Evolutionary conservation across 2,888 invertebrate genomes (phyloP), one percentile per base, ranked within the genome.

Genomic region (Slavum lentiscoides): DNA sequence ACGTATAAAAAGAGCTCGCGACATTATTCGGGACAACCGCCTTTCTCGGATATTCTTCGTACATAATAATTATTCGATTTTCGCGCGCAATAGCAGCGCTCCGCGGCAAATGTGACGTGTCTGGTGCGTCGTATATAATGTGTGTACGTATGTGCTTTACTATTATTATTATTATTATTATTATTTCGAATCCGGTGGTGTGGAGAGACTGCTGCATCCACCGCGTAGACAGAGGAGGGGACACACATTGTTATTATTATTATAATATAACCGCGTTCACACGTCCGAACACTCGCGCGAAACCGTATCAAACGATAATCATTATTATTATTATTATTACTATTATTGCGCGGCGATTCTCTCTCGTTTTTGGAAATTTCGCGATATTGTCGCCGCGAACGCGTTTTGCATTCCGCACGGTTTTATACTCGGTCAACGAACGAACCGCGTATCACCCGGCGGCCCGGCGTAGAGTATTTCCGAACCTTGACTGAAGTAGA

Each of bases 31-130:
- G 30, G 1, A 30, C 6, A 19, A 13, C 19, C 58, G 58, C n/a
- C 55, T 58, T 67, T 67, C 75, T 58, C 13, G 67, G 66, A 19
- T 55, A 37, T 55, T 55, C 58, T 5, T 17, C 15, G 9, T 5
- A 61, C 70, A 39, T 43, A 55, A 73, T 74, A 55, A 62, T 74
- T 66, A 59, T 68, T 76, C 59, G 68, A 76, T 76, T 76, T 66
- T n/a, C 68, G 49, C 37, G 13, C n/a, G n/a, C n/a, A n/a, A n/a
- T n/a, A n/a, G n/a, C n/a, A n/a, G n/a, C n/a, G n/a, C n/a, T n/a
- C n/a, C n/a, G 37, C n/a, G 11, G 53, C 58, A 15, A 75, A 43
- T 53, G 62, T 74, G 74, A 55, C 74, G 74, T 66, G 37, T 55
- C 55, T 70, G 58, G 9, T 30, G 30, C 30, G 30, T 30, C 49